Evolutionary conservation across 2,888 invertebrate species (phyloP).

Genomic region (Drosophila demipolita): DNA sequence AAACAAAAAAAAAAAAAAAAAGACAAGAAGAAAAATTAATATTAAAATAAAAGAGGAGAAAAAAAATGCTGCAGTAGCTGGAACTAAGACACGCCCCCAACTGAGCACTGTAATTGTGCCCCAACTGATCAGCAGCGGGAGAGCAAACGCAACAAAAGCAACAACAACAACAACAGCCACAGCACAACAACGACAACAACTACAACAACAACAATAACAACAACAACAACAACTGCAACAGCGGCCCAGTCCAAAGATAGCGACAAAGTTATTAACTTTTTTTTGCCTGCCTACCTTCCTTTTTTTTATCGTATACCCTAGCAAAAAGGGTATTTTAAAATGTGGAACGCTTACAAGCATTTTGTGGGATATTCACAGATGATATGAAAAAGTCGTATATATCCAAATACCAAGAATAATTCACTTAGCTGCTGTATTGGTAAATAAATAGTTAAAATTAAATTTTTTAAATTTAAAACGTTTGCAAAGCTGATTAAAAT

Average conservation of each 20-base stretch:
- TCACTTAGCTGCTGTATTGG: not conserved
- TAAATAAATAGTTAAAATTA: not conserved
- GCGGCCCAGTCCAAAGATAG: conserved; percentile 37
- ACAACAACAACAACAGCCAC: not conserved
- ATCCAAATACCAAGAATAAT: not conserved
- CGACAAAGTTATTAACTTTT: conserved; percentile 56
- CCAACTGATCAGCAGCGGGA: conserved; percentile 67
- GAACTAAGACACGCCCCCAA: conserved; percentile 54
- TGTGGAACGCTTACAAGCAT: not conserved
- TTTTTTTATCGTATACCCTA: conserved; percentile 14
- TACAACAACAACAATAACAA: not conserved
- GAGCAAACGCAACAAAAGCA: conserved; percentile 12
- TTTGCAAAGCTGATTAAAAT: not conserved
- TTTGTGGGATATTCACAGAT: not conserved
- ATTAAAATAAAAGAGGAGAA: conserved; percentile 35
- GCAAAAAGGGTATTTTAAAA: not conserved
- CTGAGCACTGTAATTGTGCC: conserved; percentile 74
- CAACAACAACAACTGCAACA: conserved; percentile 7
- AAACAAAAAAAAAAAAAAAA: conserved; percentile 22
- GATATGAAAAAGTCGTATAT: not conserved
- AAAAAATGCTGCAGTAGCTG: conserved; percentile 37
- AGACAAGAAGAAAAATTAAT: conserved; percentile 26
- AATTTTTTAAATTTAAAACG: not conserved
- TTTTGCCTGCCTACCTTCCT: conserved; percentile 3
- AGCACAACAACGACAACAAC: too few relatives aligned